Base-by-base conservation (phyloP, 2,888 invertebrate genomes). In the Agonopterix arenella region DNA sequence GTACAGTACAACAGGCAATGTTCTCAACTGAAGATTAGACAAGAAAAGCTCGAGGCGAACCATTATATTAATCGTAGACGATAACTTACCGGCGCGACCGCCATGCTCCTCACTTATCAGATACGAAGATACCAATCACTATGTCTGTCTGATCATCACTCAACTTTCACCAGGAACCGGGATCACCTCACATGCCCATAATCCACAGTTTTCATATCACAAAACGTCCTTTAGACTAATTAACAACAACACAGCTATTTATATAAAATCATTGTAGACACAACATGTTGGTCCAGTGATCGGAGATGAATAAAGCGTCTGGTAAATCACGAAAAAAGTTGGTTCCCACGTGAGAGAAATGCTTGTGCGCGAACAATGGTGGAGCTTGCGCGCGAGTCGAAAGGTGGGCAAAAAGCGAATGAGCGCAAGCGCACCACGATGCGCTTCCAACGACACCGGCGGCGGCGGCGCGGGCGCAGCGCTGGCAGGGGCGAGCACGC, bases 341-440 rank as follows among this genome's bases (percentile, higher is more conserved):
- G 64, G 75, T 86, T 89, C 88, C 80, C 88, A 89, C 88, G 86
- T 73, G 74, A 80, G 85, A 81, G 88, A 89, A 86, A 88, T 83
- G 86, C 80, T 69, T 70, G 70, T 65, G 64, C 57, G 53, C 61
- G 58, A 76, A 81, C 80, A 84, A 84, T 80, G 65, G 75, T 73
- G 74, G 76, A 80, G 73, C 79, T 73, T 84, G 85, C 88, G 86
- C 84, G 83, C 73, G 84, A 77, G 82, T 85, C 82, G 88, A 88
- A 86, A 89, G 88, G 88, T 80, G 78, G 78, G 84, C 86, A 89
- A 89, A 89, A 88, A 88, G 82, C 76, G 84, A 86, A 85, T 85
- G 84, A 82, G 76, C 76, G 73, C 71, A 64, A 56, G 51, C 62
- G 56, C 28, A 28, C 28, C 28, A 28, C 28, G 28, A 28, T 28